Conservation (phyloP, 2,113 vertebrate species). For the Aviceda subcristata region DNA sequence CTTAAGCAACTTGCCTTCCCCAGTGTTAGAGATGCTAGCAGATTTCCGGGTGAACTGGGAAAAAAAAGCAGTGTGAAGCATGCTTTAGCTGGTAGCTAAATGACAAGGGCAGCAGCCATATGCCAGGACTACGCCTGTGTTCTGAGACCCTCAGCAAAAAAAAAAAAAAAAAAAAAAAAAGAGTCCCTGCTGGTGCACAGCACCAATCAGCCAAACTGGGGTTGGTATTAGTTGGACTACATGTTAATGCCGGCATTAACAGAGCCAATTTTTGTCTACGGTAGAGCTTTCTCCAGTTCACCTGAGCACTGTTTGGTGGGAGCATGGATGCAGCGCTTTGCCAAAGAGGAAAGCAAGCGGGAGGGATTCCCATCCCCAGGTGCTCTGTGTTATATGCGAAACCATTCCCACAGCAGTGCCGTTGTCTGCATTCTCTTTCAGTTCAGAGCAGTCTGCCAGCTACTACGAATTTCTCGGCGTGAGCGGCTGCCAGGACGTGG, state of each 20-base stretch:
- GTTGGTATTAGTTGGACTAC: background rate
- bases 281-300: background rate
- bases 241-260: background rate
- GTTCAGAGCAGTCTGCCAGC: slow-evolving; percentile 69
- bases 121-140: background rate
- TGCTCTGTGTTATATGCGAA: background rate
- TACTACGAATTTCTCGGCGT: slow-evolving; percentile 89
- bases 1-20: background rate
- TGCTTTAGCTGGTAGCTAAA: background rate
- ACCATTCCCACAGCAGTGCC: background rate
- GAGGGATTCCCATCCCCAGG: background rate
- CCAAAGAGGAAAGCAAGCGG: background rate
- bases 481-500: slow-evolving; percentile 83
- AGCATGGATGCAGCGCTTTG: background rate
- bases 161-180: background rate
- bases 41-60: background rate
- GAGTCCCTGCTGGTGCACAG: background rate
- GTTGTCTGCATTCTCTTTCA: slow-evolving; percentile 34
- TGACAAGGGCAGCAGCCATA: background rate
- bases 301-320: background rate
- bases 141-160: background rate
- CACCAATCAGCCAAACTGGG: background rate
- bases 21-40: background rate
- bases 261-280: background rate
- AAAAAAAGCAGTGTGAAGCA: background rate